Evolutionary conservation across 2,888 invertebrate genomes (phyloP).

Genomic region (Creontiades dilutus): DNA sequence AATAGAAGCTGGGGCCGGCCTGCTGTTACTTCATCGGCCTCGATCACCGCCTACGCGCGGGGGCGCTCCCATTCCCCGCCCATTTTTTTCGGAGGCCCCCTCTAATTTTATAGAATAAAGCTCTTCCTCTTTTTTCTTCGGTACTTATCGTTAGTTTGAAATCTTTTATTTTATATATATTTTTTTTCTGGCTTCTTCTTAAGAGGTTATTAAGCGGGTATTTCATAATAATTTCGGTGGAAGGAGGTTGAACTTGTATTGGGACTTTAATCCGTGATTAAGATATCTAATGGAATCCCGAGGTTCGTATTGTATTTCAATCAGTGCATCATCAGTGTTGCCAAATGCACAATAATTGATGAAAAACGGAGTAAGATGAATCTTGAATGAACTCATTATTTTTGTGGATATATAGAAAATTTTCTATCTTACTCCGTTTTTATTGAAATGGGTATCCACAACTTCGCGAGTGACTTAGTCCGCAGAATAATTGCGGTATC

Average conservation of each 20-base stretch:
- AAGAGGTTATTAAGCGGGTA: constrained; percentile 10
- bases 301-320: too few species aligned
- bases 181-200: not conserved
- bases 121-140: not conserved
- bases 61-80: constrained; percentile 39
- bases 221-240: not conserved
- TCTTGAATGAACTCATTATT: too few species aligned
- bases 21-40: constrained; percentile 30
- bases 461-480: too few species aligned
- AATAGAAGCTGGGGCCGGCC: constrained; percentile 1
- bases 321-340: too few species aligned
- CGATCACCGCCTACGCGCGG: constrained; percentile 36
- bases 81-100: not conserved
- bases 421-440: too few species aligned
- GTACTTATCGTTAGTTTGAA: constrained; percentile 10
- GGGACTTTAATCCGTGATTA: too few species aligned
- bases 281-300: too few species aligned
- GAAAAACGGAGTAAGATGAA: too few species aligned
- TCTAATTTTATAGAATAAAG: constrained; percentile 37
- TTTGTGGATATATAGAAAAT: too few species aligned
- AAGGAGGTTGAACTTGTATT: not conserved
- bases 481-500: too few species aligned
- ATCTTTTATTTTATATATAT: not conserved
- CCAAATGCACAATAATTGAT: too few species aligned
- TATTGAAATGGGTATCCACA: too few species aligned